Evolutionary conservation across 2,113 vertebrate species (phyloP).

Genomic region (Caracal caracal): DNA sequence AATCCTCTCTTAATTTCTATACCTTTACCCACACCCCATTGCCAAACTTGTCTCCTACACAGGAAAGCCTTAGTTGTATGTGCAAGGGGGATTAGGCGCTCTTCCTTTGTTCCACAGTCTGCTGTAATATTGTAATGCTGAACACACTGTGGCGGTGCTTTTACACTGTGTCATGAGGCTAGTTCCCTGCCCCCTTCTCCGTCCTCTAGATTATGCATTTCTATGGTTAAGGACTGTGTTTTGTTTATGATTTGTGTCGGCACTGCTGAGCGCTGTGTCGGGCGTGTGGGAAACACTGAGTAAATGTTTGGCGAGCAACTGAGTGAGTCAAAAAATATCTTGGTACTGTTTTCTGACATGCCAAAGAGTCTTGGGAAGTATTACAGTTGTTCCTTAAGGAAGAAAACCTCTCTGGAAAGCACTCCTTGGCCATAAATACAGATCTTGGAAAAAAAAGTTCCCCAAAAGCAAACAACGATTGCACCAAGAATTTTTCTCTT

Average conservation of each 20-base stretch:
- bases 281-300: neutral
- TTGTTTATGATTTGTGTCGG: neutral
- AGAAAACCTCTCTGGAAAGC: neutral
- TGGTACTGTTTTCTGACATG: neutral
- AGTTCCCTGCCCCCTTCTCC: neutral
- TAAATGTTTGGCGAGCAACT: neutral
- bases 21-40: neutral
- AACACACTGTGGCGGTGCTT: neutral
- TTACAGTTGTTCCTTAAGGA: slow-evolving; percentile 26
- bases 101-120: neutral
- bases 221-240: neutral
- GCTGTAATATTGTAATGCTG: neutral
- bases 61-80: neutral
- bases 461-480: slow-evolving; percentile 40
- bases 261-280: neutral
- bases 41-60: neutral
- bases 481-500: slow-evolving; percentile 58
- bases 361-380: slow-evolving; percentile 57
- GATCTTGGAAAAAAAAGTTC: slow-evolving; percentile 63
- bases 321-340: neutral
- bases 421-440: slow-evolving; percentile 38
- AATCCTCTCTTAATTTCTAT: neutral
- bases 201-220: neutral
- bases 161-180: neutral
- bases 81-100: neutral